These are phyloP conservation scores for Tanytarsus gracilentus DNA, from an alignment of 2,888 invertebrate genomes.

Conservation along the genomic window DNA sequence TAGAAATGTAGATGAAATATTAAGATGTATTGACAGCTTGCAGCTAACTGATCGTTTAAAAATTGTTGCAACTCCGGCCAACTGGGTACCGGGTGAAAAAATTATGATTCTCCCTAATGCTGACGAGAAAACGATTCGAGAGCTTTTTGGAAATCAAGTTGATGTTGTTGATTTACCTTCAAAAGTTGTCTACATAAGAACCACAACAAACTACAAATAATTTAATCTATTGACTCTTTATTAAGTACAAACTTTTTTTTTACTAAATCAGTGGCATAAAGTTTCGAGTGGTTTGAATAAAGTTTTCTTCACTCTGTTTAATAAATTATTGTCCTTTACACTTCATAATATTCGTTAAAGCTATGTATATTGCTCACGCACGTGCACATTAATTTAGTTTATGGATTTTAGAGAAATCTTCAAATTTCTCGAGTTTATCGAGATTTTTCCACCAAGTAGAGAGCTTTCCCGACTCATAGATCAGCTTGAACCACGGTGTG, in stretches of 20 bases:
- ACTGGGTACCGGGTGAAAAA: slow-evolving; percentile 65
- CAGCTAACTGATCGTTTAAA: slow-evolving; percentile 63
- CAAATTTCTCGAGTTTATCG: slow-evolving; percentile 58
- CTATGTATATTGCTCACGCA: not conserved
- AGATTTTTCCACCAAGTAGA: slow-evolving; percentile 89
- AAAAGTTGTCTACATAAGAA: slow-evolving; percentile 63
- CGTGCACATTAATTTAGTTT: slow-evolving; percentile 33
- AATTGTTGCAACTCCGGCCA: slow-evolving; percentile 73
- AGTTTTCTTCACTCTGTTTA: too few relatives aligned
- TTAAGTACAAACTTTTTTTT: too few relatives aligned
- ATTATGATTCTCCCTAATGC: slow-evolving; percentile 73
- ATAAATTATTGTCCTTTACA: too few relatives aligned
- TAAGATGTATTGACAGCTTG: slow-evolving; percentile 73
- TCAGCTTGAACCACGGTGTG: slow-evolving; percentile 91
- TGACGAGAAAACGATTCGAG: slow-evolving; percentile 53
- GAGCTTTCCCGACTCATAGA: slow-evolving; percentile 63
- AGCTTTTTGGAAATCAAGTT: slow-evolving; percentile 55
- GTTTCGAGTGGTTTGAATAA: too few relatives aligned
- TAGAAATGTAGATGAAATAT: slow-evolving; percentile 75
- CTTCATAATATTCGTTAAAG: too few relatives aligned
- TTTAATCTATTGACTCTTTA: not conserved
- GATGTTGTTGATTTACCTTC: slow-evolving; percentile 65
- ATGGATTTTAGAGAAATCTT: slow-evolving; percentile 60
- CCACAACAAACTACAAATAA: slow-evolving; percentile 54
- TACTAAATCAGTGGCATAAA: too few relatives aligned